Conservation (phyloP, 2,797 vertebrate genomes). For the Pantherophis vulpinus region DNA sequence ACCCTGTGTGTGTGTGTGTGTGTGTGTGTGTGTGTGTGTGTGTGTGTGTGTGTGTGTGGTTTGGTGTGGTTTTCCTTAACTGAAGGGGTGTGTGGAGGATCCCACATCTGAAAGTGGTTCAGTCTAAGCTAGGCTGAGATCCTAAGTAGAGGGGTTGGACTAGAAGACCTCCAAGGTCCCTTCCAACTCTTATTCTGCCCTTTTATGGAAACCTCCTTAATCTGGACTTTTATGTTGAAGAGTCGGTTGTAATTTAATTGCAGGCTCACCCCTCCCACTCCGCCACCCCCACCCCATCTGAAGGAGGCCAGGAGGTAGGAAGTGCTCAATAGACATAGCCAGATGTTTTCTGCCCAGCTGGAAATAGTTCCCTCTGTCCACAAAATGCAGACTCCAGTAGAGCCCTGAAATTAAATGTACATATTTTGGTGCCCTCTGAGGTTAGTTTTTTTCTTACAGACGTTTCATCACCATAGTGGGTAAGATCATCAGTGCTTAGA, state of each 20-base stretch:
- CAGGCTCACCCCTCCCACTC: background rate
- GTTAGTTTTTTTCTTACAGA: background rate
- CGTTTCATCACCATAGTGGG: background rate
- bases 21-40: too few relatives aligned
- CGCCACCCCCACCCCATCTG: background rate
- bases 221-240: too few relatives aligned
- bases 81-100: too few relatives aligned
- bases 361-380: background rate
- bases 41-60: too few relatives aligned
- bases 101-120: background rate
- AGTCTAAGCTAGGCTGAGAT: background rate
- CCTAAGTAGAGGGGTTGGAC: too few relatives aligned
- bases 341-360: background rate
- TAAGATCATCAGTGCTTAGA: background rate
- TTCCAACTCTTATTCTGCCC: too few relatives aligned
- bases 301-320: background rate
- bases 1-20: too few relatives aligned
- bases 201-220: background rate
- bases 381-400: background rate
- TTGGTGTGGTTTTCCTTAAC: background rate
- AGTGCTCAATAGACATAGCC: background rate
- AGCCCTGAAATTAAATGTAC: too few relatives aligned
- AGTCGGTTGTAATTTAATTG: background rate
- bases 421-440: background rate
- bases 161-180: too few relatives aligned